These are phyloP conservation scores for Solea solea DNA, from an alignment of 2,113 vertebrate species.

Conservation along the genomic window DNA sequence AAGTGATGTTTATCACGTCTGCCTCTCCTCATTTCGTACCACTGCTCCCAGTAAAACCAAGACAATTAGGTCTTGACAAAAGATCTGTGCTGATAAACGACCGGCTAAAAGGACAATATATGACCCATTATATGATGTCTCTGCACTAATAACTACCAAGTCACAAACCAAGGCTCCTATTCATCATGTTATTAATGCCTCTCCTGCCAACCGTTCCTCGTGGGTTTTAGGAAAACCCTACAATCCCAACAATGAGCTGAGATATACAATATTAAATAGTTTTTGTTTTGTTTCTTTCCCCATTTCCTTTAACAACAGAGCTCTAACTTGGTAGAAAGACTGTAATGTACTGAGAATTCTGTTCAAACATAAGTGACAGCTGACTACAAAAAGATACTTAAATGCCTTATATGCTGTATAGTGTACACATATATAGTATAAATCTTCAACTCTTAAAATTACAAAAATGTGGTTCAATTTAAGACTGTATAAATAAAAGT, in stretches of 20 bases:
- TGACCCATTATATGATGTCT: slow-evolving; percentile 39
- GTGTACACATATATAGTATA: too few relatives aligned
- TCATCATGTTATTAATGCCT: slow-evolving; percentile 13
- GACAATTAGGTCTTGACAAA: slow-evolving; percentile 58
- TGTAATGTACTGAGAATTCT: slow-evolving; percentile 1
- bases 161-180: slow-evolving; percentile 20
- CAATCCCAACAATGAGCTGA: not conserved
- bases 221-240: not conserved
- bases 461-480: too few relatives aligned
- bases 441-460: too few relatives aligned
- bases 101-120: slow-evolving; percentile 54
- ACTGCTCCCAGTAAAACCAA: slow-evolving; percentile 40
- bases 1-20: slow-evolving; percentile 45
- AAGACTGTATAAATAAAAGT: too few relatives aligned
- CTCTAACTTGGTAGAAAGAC: not conserved
- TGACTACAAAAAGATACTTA: too few relatives aligned
- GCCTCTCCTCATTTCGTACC: slow-evolving; percentile 39
- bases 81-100: slow-evolving; percentile 57
- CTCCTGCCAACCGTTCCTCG: not conserved
- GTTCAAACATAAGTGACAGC: not conserved
- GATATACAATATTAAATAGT: too few relatives aligned
- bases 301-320: slow-evolving; percentile 6
- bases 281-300: not conserved
- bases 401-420: too few relatives aligned
- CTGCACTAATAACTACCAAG: slow-evolving; percentile 42